A percentile compares a stretch with the other conserved stretches of the same genome.
phyloP scores from a whole-genome alignment of 2,113 vertebrate species.

The Miniopterus natalensis region DNA sequence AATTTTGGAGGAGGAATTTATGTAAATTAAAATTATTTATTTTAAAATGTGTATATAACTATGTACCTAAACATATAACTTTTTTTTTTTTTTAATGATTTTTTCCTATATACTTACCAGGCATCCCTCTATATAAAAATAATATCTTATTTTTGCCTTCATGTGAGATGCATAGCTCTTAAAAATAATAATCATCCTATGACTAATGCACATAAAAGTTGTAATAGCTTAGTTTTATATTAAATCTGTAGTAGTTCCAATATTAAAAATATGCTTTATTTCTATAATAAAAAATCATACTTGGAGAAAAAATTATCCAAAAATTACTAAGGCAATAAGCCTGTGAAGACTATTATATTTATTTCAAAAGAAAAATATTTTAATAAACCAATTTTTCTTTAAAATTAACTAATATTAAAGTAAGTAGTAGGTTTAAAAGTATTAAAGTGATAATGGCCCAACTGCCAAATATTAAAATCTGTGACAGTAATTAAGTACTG shows the following conservation, averaged over 20 bases:
- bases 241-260: neutral
- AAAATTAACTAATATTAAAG: neutral
- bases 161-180: neutral
- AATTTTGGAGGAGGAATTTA: neutral
- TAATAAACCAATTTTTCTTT: neutral
- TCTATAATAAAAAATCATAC: neutral
- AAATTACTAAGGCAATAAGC: neutral
- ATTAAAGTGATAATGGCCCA: neutral
- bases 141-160: neutral
- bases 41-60: neutral
- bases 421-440: neutral
- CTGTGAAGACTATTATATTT: neutral
- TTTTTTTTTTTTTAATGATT: neutral
- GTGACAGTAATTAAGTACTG: neutral
- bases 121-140: neutral
- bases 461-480: constrained; percentile 10
- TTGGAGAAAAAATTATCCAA: neutral
- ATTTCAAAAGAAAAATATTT: constrained; percentile 38
- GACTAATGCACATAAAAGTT: neutral
- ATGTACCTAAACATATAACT: neutral
- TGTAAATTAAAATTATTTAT: neutral
- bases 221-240: neutral
- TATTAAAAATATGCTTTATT: neutral
- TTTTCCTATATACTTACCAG: neutral
- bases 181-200: neutral